Percentiles rank a stretch among this genome's conserved stretches.
Conservation (phyloP, 1,140 invertebrate species). For the Lordiphosa stackelbergi region DNA sequence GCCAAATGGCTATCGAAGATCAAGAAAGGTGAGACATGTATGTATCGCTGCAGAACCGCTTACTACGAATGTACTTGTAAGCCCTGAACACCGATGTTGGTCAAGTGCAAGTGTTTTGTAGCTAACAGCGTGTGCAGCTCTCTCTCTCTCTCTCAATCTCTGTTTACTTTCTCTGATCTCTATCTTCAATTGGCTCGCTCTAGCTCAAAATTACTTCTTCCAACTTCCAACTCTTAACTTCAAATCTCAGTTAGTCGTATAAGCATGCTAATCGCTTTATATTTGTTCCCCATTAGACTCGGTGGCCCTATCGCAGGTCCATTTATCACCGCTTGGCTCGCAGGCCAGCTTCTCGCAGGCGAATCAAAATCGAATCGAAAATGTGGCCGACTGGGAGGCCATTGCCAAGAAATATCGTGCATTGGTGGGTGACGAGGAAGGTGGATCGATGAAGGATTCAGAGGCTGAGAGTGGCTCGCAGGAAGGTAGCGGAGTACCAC, state of each 20-base stretch:
- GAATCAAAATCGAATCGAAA: conserved; percentile 86
- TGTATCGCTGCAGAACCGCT: conserved; percentile 64
- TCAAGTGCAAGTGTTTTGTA: conserved; percentile 55
- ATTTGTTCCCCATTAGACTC: conserved; percentile 80
- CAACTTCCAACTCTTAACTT: conserved; percentile 23
- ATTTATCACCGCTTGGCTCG: conserved; percentile 88
- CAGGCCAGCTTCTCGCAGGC: conserved; percentile 86
- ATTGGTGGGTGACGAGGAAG: conserved; percentile 78
- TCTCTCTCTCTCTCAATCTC: conserved; percentile 15
- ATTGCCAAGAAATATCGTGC: conserved; percentile 93
- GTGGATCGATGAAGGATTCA: conserved; percentile 71
- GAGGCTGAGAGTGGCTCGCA: conserved; percentile 70
- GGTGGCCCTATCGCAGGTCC: conserved; percentile 85
- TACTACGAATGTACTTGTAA: conserved; percentile 13
- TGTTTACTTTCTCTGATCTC: conserved; percentile 19
- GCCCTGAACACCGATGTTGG: conserved; percentile 18
- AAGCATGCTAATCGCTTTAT: conserved; percentile 18
- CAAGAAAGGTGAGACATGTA: conserved; percentile 82
- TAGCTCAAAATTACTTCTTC: conserved; percentile 71
- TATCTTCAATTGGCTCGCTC: conserved; percentile 58
- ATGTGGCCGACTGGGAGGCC: conserved; percentile 93
- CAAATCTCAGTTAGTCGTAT: neutral
- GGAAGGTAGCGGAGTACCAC: conserved; percentile 55
- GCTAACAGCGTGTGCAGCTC: conserved; percentile 54
- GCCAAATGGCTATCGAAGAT: conserved; percentile 91